These are phyloP conservation scores for Bugulina stolonifera DNA, from an alignment of 2,888 invertebrate species.

Conservation along the genomic window DNA sequence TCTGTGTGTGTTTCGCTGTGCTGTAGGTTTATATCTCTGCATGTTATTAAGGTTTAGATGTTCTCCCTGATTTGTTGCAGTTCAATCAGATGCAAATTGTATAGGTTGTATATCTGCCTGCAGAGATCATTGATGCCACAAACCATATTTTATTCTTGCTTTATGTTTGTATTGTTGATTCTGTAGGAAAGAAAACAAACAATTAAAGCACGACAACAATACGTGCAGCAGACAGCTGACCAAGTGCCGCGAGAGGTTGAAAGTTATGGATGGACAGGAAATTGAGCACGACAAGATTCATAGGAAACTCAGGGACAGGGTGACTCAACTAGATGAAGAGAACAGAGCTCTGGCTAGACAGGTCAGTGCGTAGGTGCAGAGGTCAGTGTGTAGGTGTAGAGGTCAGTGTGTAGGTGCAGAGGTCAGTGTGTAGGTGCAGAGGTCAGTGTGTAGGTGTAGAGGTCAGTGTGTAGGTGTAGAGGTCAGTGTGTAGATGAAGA, in stretches of 20 bases:
- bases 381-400: conserved; percentile 32
- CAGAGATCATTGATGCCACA: too few species aligned
- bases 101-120: too few species aligned
- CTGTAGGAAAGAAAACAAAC: conserved; percentile 36
- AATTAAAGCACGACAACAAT: conserved; percentile 37
- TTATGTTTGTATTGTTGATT: too few species aligned
- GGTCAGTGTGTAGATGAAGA: conserved; percentile 32
- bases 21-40: too few species aligned
- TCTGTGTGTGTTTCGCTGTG: too few species aligned
- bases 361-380: conserved; percentile 32
- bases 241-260: conserved; percentile 34
- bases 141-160: too few species aligned
- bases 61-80: too few species aligned
- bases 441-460: conserved; percentile 32
- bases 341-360: conserved; percentile 41
- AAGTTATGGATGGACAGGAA: conserved; percentile 42
- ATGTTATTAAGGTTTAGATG: too few species aligned
- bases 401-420: conserved; percentile 40
- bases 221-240: conserved; percentile 37
- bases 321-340: conserved; percentile 46
- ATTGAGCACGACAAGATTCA: conserved; percentile 44
- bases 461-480: conserved; percentile 40
- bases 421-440: conserved; percentile 32
- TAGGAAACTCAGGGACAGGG: conserved; percentile 46
- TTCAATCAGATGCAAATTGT: too few species aligned